phyloP scores from a whole-genome alignment of 2,797 vertebrate genomes.

The Chelonia mydas region DNA sequence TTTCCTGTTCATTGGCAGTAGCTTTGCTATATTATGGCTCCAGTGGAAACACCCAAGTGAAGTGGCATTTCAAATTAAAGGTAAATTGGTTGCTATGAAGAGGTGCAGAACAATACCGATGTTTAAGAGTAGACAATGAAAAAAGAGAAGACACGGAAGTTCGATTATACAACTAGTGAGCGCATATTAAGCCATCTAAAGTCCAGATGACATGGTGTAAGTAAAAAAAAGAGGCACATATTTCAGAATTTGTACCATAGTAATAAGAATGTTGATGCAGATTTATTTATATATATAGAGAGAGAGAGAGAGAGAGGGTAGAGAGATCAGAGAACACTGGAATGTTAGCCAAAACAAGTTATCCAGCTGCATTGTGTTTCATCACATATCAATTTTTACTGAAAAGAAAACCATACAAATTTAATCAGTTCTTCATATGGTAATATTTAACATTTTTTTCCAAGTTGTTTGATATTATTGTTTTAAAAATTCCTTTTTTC shows the following conservation, averaged over 20 bases:
- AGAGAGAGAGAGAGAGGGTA: background rate
- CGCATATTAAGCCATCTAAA: background rate
- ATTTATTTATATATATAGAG: background rate
- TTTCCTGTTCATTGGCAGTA: background rate
- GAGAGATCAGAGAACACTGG: conserved; percentile 68
- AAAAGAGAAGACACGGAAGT: background rate
- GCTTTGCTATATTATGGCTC: background rate
- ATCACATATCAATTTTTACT: conserved; percentile 83
- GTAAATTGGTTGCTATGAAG: background rate
- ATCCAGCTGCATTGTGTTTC: conserved; percentile 77
- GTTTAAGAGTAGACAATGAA: background rate
- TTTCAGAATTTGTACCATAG: conserved; percentile 24
- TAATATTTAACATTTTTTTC: conserved; percentile 82
- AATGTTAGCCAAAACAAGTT: conserved; percentile 72
- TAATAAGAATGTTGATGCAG: background rate
- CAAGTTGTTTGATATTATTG: conserved; percentile 85
- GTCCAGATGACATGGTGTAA: conserved; percentile 17
- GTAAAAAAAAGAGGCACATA: conserved; percentile 19
- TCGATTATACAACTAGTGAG: conserved; percentile 6
- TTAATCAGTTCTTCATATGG: conserved; percentile 85
- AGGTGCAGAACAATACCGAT: background rate
- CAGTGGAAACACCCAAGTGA: background rate
- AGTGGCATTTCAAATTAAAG: conserved; percentile 25
- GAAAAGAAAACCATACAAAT: conserved; percentile 85
- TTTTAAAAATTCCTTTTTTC: conserved; percentile 78